A percentile compares a stretch with the other conserved stretches of the same genome.
Evolutionary conservation across 2,888 invertebrate species (phyloP).

Genomic region (Drosophila histrio): DNA sequence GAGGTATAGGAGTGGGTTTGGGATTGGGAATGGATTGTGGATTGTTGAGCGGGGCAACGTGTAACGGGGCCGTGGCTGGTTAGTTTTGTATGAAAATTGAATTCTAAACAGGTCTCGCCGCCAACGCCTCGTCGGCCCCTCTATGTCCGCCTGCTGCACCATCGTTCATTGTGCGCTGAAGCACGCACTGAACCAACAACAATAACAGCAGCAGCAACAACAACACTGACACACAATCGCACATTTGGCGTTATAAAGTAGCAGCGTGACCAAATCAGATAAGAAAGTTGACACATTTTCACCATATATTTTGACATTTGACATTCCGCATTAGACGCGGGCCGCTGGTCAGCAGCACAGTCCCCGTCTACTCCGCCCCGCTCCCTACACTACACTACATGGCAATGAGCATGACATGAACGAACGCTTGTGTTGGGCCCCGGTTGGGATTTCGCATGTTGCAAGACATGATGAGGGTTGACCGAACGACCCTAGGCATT

Average conservation of each 20-base stretch:
- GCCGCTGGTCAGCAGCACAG: slow-evolving; percentile 68
- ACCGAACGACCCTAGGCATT: slow-evolving; percentile 50
- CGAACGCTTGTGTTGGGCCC: slow-evolving; percentile 34
- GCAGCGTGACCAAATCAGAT: slow-evolving; percentile 84
- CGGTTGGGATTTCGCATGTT: slow-evolving; percentile 78
- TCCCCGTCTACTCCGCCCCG: neutral
- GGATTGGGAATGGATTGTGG: slow-evolving; percentile 19
- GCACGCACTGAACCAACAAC: slow-evolving; percentile 66
- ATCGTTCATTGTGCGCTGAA: slow-evolving; percentile 71
- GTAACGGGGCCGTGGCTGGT: slow-evolving; percentile 53
- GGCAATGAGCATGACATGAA: slow-evolving; percentile 57
- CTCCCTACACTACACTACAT: slow-evolving; percentile 14
- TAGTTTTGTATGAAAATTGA: slow-evolving; percentile 78
- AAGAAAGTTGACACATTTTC: slow-evolving; percentile 84
- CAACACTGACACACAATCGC: slow-evolving; percentile 55
- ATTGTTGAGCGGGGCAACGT: slow-evolving; percentile 27
- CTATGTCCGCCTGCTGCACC: slow-evolving; percentile 37
- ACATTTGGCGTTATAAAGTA: slow-evolving; percentile 81
- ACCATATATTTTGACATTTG: slow-evolving; percentile 84
- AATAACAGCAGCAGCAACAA: slow-evolving; percentile 30
- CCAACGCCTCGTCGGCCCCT: slow-evolving; percentile 56
- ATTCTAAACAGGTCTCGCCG: slow-evolving; percentile 78
- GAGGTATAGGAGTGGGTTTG: neutral
- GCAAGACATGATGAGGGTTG: slow-evolving; percentile 69
- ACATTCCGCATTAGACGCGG: slow-evolving; percentile 83